Percentiles rank a stretch among this genome's conserved stretches.
Evolutionary conservation across 2,113 vertebrate species (phyloP).

Genomic region (Saguinus imperator): DNA sequence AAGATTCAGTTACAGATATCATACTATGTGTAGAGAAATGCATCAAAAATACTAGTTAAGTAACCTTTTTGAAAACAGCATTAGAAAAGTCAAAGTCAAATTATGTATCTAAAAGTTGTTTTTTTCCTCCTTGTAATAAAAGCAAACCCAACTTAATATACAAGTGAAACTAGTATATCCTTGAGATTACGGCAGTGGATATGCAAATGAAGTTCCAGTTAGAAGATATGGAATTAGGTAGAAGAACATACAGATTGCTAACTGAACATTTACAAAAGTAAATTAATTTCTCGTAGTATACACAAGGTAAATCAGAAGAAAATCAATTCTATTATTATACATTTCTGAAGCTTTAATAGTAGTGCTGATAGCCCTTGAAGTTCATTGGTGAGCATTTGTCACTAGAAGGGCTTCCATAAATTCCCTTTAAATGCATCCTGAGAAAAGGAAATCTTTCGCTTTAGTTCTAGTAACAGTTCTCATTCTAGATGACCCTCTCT

Average conservation of each 20-base stretch:
- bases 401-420: not conserved
- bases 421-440: not conserved
- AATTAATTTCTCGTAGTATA: not conserved
- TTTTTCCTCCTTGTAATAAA: not conserved
- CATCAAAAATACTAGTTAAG: conserved; percentile 51
- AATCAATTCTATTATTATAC: not conserved
- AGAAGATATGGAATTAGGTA: not conserved
- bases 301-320: not conserved
- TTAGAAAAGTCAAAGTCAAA: conserved; percentile 33
- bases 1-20: conserved; percentile 59
- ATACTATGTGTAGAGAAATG: conserved; percentile 16
- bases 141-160: conserved; percentile 29
- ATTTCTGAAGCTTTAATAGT: not conserved
- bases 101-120: not conserved
- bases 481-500: not conserved
- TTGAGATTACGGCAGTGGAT: not conserved
- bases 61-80: conserved; percentile 59
- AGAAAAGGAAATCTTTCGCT: conserved; percentile 10
- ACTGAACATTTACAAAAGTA: conserved; percentile 33
- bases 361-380: not conserved
- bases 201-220: not conserved
- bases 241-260: not conserved
- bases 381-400: not conserved
- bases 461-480: not conserved
- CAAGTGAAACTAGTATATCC: not conserved